These are phyloP conservation scores for Avahi laniger DNA, from an alignment of 2,797 vertebrate species.

Conservation along the genomic window DNA sequence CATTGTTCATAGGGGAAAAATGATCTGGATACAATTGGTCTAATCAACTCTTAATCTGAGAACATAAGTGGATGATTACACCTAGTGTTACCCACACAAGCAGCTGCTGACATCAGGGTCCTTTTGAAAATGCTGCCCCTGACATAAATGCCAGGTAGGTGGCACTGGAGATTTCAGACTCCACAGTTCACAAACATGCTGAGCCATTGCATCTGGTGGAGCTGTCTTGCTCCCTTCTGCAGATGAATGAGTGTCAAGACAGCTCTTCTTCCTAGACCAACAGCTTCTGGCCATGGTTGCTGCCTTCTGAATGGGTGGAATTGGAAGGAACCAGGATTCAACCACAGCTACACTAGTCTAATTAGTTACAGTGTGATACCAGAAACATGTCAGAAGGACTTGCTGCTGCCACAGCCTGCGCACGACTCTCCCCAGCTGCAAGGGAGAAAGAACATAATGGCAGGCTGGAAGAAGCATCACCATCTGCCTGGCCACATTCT, in stretches of 20 bases:
- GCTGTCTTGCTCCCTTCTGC: background rate
- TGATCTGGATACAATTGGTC: slow-evolving; percentile 62
- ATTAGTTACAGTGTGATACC: background rate
- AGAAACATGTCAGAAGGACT: background rate
- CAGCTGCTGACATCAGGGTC: slow-evolving; percentile 55
- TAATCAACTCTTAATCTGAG: slow-evolving; percentile 69
- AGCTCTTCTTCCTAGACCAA: background rate
- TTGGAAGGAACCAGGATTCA: background rate
- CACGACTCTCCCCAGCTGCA: background rate
- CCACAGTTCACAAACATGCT: background rate
- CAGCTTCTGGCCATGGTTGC: background rate
- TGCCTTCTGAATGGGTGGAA: background rate
- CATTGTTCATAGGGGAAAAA: slow-evolving; percentile 60
- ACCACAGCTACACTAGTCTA: background rate
- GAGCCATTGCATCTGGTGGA: background rate
- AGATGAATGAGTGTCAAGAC: background rate
- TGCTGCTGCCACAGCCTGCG: background rate
- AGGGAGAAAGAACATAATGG: background rate
- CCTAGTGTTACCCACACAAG: background rate
- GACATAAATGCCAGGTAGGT: slow-evolving; percentile 26
- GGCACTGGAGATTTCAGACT: background rate
- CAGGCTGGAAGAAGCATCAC: background rate
- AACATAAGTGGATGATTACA: slow-evolving; percentile 54
- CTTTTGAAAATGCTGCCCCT: slow-evolving; percentile 28
- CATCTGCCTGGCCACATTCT: background rate